phyloP scores from a whole-genome alignment of 1,140 invertebrate genomes.

The Lordiphosa collinella region DNA sequence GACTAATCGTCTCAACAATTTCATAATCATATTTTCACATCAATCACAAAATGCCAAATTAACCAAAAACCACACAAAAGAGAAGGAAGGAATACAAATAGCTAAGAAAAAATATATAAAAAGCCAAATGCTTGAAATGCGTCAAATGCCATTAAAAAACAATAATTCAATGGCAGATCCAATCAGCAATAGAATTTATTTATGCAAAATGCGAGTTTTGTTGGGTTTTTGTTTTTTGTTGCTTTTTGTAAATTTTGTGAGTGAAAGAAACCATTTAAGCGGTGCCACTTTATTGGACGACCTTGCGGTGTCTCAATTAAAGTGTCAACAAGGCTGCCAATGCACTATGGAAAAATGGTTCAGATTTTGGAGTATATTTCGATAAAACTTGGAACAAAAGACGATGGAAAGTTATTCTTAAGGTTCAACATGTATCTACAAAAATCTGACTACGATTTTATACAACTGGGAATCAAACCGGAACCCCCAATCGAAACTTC shows the following conservation, averaged over 20 bases:
- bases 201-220: slow-evolving; percentile 41
- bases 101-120: background rate
- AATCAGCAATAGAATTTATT: slow-evolving; percentile 60
- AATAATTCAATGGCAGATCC: slow-evolving; percentile 61
- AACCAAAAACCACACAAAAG: slow-evolving; percentile 21
- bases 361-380: no score
- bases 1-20: slow-evolving; percentile 27
- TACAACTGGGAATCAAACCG: no score
- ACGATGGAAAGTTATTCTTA: no score
- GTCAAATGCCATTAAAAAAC: slow-evolving; percentile 63
- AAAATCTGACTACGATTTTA: no score
- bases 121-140: slow-evolving; percentile 16
- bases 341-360: no score
- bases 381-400: no score
- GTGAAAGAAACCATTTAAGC: slow-evolving; percentile 22
- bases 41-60: slow-evolving; percentile 59
- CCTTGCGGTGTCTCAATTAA: slow-evolving; percentile 51
- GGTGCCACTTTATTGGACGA: background rate
- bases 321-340: slow-evolving; percentile 44
- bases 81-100: slow-evolving; percentile 20
- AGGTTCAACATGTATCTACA: no score
- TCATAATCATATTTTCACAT: slow-evolving; percentile 47
- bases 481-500: no score
- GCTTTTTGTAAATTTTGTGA: background rate
- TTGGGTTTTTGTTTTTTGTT: slow-evolving; percentile 2